Conservation (phyloP, 2,113 vertebrate genomes). For the Zosterops lateralis region DNA sequence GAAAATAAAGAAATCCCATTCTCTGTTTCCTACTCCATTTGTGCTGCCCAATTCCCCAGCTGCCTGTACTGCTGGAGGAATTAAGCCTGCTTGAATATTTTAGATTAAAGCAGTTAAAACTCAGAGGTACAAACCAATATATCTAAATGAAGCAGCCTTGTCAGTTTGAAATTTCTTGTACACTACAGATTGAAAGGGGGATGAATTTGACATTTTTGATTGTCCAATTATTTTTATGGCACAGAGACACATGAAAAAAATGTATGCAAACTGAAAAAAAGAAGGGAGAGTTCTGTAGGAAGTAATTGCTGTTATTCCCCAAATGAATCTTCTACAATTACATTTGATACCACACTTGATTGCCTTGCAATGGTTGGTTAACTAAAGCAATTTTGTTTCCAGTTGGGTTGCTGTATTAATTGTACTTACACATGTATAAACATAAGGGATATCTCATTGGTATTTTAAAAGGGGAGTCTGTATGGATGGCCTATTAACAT, state of each 20-base stretch:
- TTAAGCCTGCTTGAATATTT: slow-evolving; percentile 34
- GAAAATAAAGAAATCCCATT: neutral
- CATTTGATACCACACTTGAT: slow-evolving; percentile 70
- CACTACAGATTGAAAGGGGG: neutral
- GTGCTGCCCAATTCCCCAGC: neutral
- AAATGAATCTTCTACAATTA: slow-evolving; percentile 67
- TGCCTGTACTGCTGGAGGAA: neutral
- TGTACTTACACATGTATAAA: slow-evolving; percentile 75
- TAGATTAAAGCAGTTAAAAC: slow-evolving; percentile 57
- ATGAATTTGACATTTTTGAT: slow-evolving; percentile 26
- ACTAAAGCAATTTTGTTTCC: slow-evolving; percentile 73
- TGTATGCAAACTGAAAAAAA: neutral
- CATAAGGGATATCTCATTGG: slow-evolving; percentile 59
- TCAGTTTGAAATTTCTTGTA: slow-evolving; percentile 1
- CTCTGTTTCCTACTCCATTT: neutral
- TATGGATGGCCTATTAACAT: slow-evolving; percentile 56
- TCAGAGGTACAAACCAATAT: slow-evolving; percentile 48
- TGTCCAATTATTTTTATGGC: slow-evolving; percentile 51
- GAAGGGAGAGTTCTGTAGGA: slow-evolving; percentile 38
- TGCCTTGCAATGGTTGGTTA: slow-evolving; percentile 77
- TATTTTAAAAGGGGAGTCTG: slow-evolving; percentile 61
- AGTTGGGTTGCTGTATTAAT: slow-evolving; percentile 68
- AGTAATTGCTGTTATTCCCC: slow-evolving; percentile 72
- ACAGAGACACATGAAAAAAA: neutral
- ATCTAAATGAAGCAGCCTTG: slow-evolving; percentile 43